Evolutionary conservation across 2,113 vertebrate species (phyloP), one percentile per base, ranked within the genome.

Genomic region (Chlorocebus sabaeus): DNA sequence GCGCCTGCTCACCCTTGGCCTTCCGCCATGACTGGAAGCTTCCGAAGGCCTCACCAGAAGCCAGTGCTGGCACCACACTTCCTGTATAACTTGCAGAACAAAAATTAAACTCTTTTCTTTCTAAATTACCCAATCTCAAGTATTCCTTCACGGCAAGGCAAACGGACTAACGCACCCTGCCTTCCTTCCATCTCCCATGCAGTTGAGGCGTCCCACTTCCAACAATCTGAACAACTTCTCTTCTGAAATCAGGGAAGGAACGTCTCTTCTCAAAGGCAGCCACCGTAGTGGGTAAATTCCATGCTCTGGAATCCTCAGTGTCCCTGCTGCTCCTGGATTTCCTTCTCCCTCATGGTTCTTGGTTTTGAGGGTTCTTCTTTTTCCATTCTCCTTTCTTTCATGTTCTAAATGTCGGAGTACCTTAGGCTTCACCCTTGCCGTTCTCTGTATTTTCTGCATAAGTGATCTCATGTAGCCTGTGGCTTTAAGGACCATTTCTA

Each of bases 401-500:
- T 13, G 25, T 20, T 48, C 48, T 30, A 23, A 79, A 48, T 27
- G 18, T 32, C 11, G 13, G 25, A 1, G 8, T 3, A 14, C 17
- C 3, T 0, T 9, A 25, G 32, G 17, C 5, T 30, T 43, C 59
- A 16, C 16, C 23, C 16, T 23, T 32, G 40, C 14, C 3, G 27
- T 4, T 10, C 16, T n/a, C 40, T 3, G 6, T 32, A n/a, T 11
- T 59, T 38, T 76, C 68, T 43, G 27, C 3, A 2, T 20, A 5
- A 12, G 18, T 9, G 38, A 32, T 4, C 9, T 50, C 45, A 40
- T 1, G 14, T 1, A 27, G 38, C 18, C 16, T 16, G 2, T 0
- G 80, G 32, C 1, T 70, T 70, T 32, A 18, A 35, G 25, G 5
- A 32, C 11, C n/a, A 38, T 8, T 43, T 20, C 16, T 4, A 2